Evolutionary conservation across 2,113 vertebrate species (phyloP).

Genomic region (Serinus canaria): DNA sequence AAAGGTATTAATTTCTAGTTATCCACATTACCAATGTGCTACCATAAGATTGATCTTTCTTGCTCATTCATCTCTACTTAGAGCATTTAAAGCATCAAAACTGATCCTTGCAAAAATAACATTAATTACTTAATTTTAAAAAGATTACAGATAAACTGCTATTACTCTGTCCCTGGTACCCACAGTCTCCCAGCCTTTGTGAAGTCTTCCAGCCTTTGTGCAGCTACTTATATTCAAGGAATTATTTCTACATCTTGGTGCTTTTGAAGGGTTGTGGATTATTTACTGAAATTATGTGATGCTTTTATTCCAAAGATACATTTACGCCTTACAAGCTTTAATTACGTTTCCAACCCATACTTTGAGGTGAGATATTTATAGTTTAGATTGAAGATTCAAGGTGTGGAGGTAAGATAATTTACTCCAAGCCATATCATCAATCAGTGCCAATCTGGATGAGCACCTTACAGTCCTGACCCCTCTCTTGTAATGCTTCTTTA

Average conservation of each 20-base stretch:
- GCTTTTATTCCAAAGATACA: slow-evolving; percentile 4
- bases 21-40: neutral
- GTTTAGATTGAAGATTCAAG: slow-evolving; percentile 26
- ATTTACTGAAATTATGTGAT: neutral
- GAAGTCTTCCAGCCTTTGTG: neutral
- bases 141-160: neutral
- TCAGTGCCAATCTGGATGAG: slow-evolving; percentile 6
- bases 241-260: neutral
- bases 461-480: neutral
- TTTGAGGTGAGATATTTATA: slow-evolving; percentile 8
- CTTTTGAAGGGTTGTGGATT: neutral
- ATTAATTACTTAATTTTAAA: neutral
- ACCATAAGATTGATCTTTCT: neutral
- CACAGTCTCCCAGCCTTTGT: neutral
- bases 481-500: slow-evolving; percentile 9
- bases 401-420: slow-evolving; percentile 14
- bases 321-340: slow-evolving; percentile 7
- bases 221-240: neutral
- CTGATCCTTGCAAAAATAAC: neutral
- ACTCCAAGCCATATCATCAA: neutral
- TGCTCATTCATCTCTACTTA: neutral
- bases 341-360: neutral
- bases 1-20: neutral
- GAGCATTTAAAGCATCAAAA: neutral
- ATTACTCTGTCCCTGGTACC: neutral